Evolutionary conservation across 2,797 vertebrate species (phyloP), one percentile per base, ranked within the genome.

Genomic region (Epinephelus malabaricus): DNA sequence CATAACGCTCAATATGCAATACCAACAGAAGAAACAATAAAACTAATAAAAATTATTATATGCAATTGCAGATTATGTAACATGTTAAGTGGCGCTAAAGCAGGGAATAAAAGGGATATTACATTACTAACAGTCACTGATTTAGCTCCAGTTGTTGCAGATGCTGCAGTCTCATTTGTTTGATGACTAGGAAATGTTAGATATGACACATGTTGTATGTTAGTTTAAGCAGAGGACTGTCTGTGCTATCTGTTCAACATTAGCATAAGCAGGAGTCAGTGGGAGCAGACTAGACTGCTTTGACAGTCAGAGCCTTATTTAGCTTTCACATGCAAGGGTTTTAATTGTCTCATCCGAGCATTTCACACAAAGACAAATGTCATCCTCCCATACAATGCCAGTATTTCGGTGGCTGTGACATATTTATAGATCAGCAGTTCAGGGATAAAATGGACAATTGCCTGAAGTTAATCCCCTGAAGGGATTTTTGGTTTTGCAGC

Each of bases 381-480:
- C 67, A 73, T 70, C 30, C 51, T 79, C 49, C 66, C 14, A 23
- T 51, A 50, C 45, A 76, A 76, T 1, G 30, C 54, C 63, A 47
- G 27, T 47, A 49, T 58, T 78, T 54, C 61, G 45, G 43, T 43
- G 61, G 11, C 64, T 76, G 43, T 27, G 59, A 55, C 59, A 72
- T 79, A 77, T 84, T 84, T 82, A 76, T 79, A 82, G 79, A 74
- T 75, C 55, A 73, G 38, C 64, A 60, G 27, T 49, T 11, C 18
- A 8, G 68, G 61, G 68, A 43, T 74, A 51, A 87, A 73, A 82
- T 67, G 54, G 72, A 75, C 68, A 27, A 71, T 81, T 56, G 63
- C 38, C 45, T 79, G 63, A 78, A 70, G 72, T 69, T 83, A 85
- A 85, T 89, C 75, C 66, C 27, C 74, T 21, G 45, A n/a, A 76